A percentile compares a stretch with the other conserved stretches of the same genome.
phyloP scores from a whole-genome alignment of 2,888 invertebrate species.

The Tortricodes alternella region DNA sequence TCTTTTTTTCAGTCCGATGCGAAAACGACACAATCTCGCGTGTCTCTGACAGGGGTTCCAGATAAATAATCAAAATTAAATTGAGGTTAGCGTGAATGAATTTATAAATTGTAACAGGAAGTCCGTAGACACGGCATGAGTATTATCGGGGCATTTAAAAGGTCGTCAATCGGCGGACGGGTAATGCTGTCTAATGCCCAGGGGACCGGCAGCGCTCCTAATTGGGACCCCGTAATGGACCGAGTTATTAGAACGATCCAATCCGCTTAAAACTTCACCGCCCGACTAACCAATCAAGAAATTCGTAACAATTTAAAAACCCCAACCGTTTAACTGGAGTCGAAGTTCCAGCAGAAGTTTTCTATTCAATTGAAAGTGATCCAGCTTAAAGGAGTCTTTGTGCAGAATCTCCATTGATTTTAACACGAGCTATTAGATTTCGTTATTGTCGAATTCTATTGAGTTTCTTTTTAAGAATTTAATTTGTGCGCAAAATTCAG shows the following conservation, averaged over 20 bases:
- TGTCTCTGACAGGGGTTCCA: no score
- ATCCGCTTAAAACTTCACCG: slow-evolving; percentile 29
- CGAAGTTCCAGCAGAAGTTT: slow-evolving; percentile 19
- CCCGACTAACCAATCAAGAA: slow-evolving; percentile 27
- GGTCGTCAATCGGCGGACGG: slow-evolving; percentile 2
- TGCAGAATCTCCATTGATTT: slow-evolving; percentile 29
- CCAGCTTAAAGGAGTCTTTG: slow-evolving; percentile 28
- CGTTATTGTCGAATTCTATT: slow-evolving; percentile 19
- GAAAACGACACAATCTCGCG: no score
- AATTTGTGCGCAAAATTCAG: no score
- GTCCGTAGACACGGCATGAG: not conserved
- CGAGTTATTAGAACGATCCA: slow-evolving; percentile 29
- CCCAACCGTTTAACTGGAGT: slow-evolving; percentile 27
- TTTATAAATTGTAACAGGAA: not conserved
- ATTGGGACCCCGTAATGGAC: slow-evolving; percentile 27
- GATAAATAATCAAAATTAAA: no score
- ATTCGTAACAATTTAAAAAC: slow-evolving; percentile 31
- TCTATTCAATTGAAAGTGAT: slow-evolving; percentile 31
- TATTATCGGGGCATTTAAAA: slow-evolving; percentile 4
- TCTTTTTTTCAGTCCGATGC: no score
- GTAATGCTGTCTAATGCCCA: slow-evolving; percentile 25
- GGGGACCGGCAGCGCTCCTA: slow-evolving; percentile 11
- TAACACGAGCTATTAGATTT: slow-evolving; percentile 29
- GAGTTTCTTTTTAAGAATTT: slow-evolving; percentile 4
- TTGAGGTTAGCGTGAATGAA: no score